phyloP scores from a whole-genome alignment of 2,888 invertebrate species.

The Graphium colonna region DNA sequence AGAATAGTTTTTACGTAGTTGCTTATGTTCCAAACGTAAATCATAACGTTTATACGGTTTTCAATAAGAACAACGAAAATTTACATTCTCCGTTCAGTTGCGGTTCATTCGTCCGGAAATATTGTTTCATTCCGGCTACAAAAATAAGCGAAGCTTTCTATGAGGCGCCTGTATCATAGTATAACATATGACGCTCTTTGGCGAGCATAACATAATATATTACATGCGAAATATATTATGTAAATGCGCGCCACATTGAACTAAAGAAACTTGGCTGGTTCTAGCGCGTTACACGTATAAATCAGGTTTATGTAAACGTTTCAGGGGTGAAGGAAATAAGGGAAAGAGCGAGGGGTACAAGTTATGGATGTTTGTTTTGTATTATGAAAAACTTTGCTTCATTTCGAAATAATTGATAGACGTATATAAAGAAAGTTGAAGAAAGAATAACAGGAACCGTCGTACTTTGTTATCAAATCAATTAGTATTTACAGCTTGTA shows the following conservation, averaged over 20 bases:
- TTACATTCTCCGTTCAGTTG: constrained; percentile 5
- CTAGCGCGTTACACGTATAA: constrained; percentile 41
- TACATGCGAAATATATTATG: constrained; percentile 54
- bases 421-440: neutral
- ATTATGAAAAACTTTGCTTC: constrained; percentile 37
- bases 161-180: constrained; percentile 24
- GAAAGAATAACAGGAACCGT: too few species aligned
- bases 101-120: constrained; percentile 23
- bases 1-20: neutral
- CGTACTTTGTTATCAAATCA: too few species aligned
- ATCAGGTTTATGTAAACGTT: constrained; percentile 41
- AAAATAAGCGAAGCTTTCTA: constrained; percentile 23
- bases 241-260: constrained; percentile 51
- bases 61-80: constrained; percentile 14
- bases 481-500: too few species aligned
- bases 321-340: constrained; percentile 32
- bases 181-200: constrained; percentile 35
- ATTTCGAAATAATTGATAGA: constrained; percentile 5
- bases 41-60: constrained; percentile 8
- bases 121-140: constrained; percentile 20
- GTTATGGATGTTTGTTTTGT: constrained; percentile 27
- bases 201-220: constrained; percentile 45
- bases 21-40: neutral
- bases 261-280: constrained; percentile 35
- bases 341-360: constrained; percentile 35